phyloP scores from a whole-genome alignment of 2,797 vertebrate species.

The Monodelphis domestica region DNA sequence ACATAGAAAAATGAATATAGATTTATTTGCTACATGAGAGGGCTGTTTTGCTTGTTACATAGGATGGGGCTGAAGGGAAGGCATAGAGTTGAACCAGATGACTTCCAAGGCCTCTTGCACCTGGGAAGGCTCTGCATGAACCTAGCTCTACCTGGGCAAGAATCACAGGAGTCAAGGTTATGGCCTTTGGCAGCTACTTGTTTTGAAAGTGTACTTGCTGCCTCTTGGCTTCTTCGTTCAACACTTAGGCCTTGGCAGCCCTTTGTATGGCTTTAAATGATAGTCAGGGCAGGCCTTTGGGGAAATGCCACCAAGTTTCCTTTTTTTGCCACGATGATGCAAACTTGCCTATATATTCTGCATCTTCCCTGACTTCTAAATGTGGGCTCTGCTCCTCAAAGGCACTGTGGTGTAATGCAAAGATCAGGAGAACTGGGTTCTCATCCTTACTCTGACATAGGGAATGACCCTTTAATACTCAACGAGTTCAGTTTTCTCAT shows the following conservation, averaged over 20 bases:
- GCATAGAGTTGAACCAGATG: not conserved
- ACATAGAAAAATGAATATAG: not conserved
- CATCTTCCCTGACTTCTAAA: not conserved
- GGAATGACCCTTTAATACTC: not conserved
- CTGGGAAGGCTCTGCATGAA: not conserved
- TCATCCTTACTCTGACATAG: not conserved
- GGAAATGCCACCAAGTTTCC: not conserved
- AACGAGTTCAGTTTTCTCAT: not conserved
- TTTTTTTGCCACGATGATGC: not conserved
- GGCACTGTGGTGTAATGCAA: not conserved
- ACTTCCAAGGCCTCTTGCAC: not conserved
- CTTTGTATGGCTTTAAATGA: not conserved
- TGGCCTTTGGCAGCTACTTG: not conserved
- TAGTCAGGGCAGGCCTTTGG: not conserved
- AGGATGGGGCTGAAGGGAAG: not conserved
- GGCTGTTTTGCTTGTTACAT: not conserved
- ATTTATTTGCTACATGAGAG: not conserved
- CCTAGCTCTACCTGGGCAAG: not conserved
- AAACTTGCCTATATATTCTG: not conserved
- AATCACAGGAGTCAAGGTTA: not conserved
- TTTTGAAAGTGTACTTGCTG: not conserved
- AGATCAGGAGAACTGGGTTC: not conserved
- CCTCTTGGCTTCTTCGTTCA: not conserved
- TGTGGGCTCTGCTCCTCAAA: not conserved
- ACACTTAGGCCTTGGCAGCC: not conserved